A percentile compares a stretch with the other conserved stretches of the same genome.
Conservation (phyloP, 2,113 vertebrate species). For the Mugil cephalus region DNA sequence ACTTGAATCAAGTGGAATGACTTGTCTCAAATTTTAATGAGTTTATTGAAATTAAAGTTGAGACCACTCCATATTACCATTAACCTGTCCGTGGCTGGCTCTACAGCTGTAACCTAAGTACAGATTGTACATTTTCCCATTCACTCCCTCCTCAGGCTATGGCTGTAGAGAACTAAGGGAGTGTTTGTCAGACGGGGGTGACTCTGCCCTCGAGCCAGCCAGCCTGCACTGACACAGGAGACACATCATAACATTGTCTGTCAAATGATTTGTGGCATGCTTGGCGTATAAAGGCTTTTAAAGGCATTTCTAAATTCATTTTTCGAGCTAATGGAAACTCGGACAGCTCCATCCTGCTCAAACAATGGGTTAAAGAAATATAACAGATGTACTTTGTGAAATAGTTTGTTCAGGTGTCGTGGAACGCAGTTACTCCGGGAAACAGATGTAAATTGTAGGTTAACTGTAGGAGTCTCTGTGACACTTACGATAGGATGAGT, state of each 20-base stretch:
- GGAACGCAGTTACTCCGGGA: constrained; percentile 26
- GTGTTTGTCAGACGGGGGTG: constrained; percentile 79
- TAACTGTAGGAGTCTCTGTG: constrained; percentile 47
- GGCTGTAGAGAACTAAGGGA: constrained; percentile 55
- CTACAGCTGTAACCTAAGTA: constrained; percentile 68
- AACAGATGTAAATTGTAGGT: constrained; percentile 47
- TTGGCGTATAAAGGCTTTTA: constrained; percentile 66
- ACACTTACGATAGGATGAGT: constrained; percentile 27
- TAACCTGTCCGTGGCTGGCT: constrained; percentile 75
- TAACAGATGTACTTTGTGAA: constrained; percentile 52
- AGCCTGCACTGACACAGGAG: constrained; percentile 60
- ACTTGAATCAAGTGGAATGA: constrained; percentile 69
- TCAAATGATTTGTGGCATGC: constrained; percentile 68
- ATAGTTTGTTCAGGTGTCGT: constrained; percentile 72
- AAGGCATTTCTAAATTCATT: constrained; percentile 71
- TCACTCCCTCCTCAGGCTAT: constrained; percentile 57
- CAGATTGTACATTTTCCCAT: constrained; percentile 59
- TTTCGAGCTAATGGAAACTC: constrained; percentile 69
- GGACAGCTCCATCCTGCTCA: constrained; percentile 40
- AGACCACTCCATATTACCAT: constrained; percentile 74
- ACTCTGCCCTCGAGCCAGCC: constrained; percentile 70
- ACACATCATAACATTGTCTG: constrained; percentile 77
- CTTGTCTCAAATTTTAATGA: constrained; percentile 75
- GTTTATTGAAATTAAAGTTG: constrained; percentile 84
- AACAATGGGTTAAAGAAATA: constrained; percentile 55